Base-by-base conservation (phyloP, 2,113 vertebrate species). In the Crotalus tigris region DNA sequence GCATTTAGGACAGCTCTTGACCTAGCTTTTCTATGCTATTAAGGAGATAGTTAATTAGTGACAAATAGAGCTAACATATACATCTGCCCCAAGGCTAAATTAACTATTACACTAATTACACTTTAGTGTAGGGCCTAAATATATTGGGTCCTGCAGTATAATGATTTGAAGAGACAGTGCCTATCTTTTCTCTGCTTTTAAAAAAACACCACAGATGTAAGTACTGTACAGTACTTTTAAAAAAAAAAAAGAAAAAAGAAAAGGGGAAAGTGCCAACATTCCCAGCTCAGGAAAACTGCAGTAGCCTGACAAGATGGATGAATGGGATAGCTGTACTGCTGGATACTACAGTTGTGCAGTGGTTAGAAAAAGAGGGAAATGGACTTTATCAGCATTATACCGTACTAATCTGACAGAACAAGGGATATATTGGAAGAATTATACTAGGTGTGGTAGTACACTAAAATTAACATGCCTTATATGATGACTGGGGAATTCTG, bases 41-140 rank as follows among this genome's bases (percentile, higher is more conserved):
- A 90, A 93, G 64, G 46, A 86, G n/a, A 9, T 86, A 87, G 57
- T 58, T 93, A 93, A 90, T 93, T 93, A 93, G 81, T 90, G 92
- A 93, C 57, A 93, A 87, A 90, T 44, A 87, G 13, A n/a, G 57
- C 75, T 61, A 61, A 93, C 64, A 8, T 93, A 90, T 90, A 90
- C 89, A 93, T 64, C 23, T 86, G 54, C 57, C 81, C 57, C 46
- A 59, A 85, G 92, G 89, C 55, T 87, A 59, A 93, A 90, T 87
- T 64, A 93, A 64, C 55, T 44, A 33, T 93, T 93, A 93, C 44
- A 24, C 55, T 93, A 93, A 93, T 93, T 90, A 90, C 10, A 87
- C 57, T 90, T 87, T 58, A 44, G 75, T 51, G 23, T 90, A 90
- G 57, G 81, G 5, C 49, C 92, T 85, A 90, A 64, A 87, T 61